Base-by-base conservation (phyloP, 2,888 invertebrate genomes). In the Clitarchus hookeri region DNA sequence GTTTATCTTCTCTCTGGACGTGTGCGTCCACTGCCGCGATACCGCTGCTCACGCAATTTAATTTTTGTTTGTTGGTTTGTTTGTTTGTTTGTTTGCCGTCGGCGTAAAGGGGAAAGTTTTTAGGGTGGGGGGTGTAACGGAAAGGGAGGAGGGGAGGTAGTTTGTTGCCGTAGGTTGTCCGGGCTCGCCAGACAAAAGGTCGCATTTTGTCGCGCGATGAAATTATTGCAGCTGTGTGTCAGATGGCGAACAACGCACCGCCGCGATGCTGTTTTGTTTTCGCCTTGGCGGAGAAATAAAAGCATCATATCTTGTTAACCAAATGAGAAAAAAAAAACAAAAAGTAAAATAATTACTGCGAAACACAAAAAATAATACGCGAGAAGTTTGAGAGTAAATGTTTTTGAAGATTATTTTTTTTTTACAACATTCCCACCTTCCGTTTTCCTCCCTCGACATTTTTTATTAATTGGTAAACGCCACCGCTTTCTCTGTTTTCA, bases 261-360 rank as follows among this genome's bases (percentile, higher is more conserved):
- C 65, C n/a, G 65, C 65, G 65, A 65, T 65, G 65, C n/a, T 65
- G 65, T 65, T 65, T 65, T 65, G 65, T 65, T 65, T n/a, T 65
- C n/a, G n/a, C 65, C n/a, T 6, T 23, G 65, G n/a, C 23, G n/a
- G 65, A 19, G 23, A 65, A 65, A 65, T 65, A 65, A 65, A 65
- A 48, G 48, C 48, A 48, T 48, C 48, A 19, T 65, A 65, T 65
- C 65, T 65, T 65, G n/a, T n/a, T n/a, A 23, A 65, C 23, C 65
- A n/a, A n/a, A 65, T 23, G 6, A 1, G 16, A n/a, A n/a, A n/a
- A n/a, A n/a, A n/a, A n/a, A n/a, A n/a, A n/a, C n/a, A 65, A 65
- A 65, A 23, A 23, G n/a, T 36, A 23, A 65, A 65, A n/a, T 65
- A 65, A 65, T 65, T 65, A 65, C 65, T 19, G 65, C n/a, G 65